Base-by-base conservation (phyloP, 2,888 invertebrate genomes). In the Mythimna vitellina region DNA sequence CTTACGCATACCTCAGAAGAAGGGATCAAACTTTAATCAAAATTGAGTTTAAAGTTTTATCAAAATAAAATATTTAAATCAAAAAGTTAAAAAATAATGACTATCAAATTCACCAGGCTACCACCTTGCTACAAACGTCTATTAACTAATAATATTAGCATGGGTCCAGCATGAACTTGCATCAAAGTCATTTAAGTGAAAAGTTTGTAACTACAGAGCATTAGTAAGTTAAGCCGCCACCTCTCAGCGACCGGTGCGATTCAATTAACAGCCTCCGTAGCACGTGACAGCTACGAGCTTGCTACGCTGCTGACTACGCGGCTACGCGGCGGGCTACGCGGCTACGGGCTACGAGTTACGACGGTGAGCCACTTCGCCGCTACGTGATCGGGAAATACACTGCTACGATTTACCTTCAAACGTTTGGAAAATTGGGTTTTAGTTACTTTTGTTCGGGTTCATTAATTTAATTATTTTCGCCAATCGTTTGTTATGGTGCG, bases 241-340 rank as follows among this genome's bases (percentile, higher is more conserved):
- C 90, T 92, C 91, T 89, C 88, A 87, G 84, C 89, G 89, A 76
- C 86, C 86, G 89, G 85, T 85, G 84, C 84, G 88, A 90, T 90
- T 89, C 89, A 91, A 93, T 92, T 91, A 92, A 89, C 90, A 90
- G 87, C 92, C 92, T 92, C 76, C 91, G 90, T 90, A 90, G 90
- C 89, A 88, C 88, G 89, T 89, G 91, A 80, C 86, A 70, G 85
- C 86, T 86, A 85, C 89, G 85, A 77, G 70, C 76, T 82, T 79
- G 87, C 89, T 88, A 88, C 87, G 77, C 76, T 63, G 85, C 74
- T 82, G 77, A 87, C 89, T 88, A 88, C 86, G 77, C 78, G 65
- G 85, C 82, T 83, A 89, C 87, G 78, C 78, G 69, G 85, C 81
- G 84, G 68, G 80, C 85, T 89, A 87, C 88, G 87, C 81, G 75